These are phyloP conservation scores for Rhopalosiphum padi DNA, from an alignment of 1,140 invertebrate genomes.

Conservation along the genomic window DNA sequence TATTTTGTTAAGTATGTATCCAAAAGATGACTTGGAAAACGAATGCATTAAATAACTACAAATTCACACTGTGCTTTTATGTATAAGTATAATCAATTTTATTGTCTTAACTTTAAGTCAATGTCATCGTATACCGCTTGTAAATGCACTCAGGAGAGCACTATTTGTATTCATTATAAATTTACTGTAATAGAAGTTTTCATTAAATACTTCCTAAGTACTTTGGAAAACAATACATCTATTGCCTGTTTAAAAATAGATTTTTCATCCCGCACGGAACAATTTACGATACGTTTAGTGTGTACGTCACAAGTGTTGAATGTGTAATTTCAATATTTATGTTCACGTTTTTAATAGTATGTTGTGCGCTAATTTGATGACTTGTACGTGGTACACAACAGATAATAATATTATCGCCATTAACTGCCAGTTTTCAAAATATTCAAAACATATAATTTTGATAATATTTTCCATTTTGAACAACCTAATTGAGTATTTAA, in stretches of 20 bases:
- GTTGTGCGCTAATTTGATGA: too few species aligned
- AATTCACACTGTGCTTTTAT: not conserved
- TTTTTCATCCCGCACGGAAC: not conserved
- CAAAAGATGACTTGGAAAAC: not conserved
- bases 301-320: not conserved
- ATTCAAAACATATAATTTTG: too few species aligned
- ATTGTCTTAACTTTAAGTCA: not conserved
- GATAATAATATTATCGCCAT: too few species aligned
- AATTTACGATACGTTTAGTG: not conserved
- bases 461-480: too few species aligned
- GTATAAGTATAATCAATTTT: not conserved
- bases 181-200: not conserved
- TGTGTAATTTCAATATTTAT: not conserved
- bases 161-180: not conserved
- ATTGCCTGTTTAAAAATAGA: not conserved
- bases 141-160: too few species aligned
- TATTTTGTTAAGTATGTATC: not conserved
- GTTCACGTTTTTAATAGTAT: too few species aligned
- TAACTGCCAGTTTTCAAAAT: too few species aligned
- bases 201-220: not conserved
- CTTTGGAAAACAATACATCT: not conserved
- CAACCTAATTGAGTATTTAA: too few species aligned
- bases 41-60: not conserved
- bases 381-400: too few species aligned
- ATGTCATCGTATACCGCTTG: not conserved